phyloP scores from a whole-genome alignment of 2,113 vertebrate species.

The Ifrita kowaldi region DNA sequence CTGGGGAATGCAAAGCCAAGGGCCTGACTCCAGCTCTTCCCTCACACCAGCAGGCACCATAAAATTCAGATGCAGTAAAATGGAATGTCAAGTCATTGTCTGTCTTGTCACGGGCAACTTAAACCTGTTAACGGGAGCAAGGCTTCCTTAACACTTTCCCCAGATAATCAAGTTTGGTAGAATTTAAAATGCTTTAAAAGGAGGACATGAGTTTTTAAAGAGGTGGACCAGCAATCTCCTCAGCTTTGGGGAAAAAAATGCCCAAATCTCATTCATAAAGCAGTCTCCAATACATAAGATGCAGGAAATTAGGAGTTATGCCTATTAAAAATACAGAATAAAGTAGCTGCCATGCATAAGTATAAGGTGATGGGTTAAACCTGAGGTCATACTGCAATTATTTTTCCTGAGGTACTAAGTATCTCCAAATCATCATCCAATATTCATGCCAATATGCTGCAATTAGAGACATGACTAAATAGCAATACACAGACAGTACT shows the following conservation, averaged over 20 bases:
- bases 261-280: background rate
- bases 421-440: slow-evolving; percentile 35
- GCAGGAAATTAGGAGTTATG: background rate
- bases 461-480: slow-evolving; percentile 3
- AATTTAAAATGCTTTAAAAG: background rate
- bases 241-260: background rate
- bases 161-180: background rate
- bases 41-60: background rate
- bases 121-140: background rate
- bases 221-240: background rate
- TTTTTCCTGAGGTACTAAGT: slow-evolving; percentile 11
- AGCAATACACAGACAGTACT: background rate
- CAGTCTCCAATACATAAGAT: background rate
- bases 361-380: background rate
- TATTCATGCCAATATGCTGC: slow-evolving; percentile 43
- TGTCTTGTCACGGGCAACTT: background rate
- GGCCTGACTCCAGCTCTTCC: background rate
- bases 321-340: background rate
- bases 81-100: background rate
- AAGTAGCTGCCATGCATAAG: background rate
- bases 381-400: slow-evolving; percentile 21
- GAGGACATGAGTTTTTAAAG: background rate
- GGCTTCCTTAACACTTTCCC: background rate
- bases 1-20: background rate
- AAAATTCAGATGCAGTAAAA: background rate